A percentile compares a stretch with the other conserved stretches of the same genome.
Conservation (phyloP, 2,888 invertebrate genomes). For the Parelbella ahira region DNA sequence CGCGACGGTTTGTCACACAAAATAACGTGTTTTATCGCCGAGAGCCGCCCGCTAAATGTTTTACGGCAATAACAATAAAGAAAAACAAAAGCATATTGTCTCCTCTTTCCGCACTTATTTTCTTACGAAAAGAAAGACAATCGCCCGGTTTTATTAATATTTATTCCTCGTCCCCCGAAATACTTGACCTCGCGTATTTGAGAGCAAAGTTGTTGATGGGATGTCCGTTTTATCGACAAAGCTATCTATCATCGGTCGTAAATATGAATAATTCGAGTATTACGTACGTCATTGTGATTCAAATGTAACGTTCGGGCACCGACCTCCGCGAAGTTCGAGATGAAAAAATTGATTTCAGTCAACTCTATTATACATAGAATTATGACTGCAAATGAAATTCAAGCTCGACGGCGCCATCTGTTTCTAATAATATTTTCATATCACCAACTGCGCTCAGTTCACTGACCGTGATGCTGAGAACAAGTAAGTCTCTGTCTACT, state of each 20-base stretch:
- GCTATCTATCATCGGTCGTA: conserved; percentile 9
- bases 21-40: conserved; percentile 75
- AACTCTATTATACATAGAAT: background rate
- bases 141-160: conserved; percentile 71
- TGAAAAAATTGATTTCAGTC: background rate
- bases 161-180: conserved; percentile 64
- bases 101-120: conserved; percentile 59
- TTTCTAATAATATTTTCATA: conserved; percentile 73
- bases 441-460: conserved; percentile 46
- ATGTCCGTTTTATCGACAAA: conserved; percentile 29
- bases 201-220: conserved; percentile 51
- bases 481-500: conserved; percentile 66
- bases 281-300: conserved; percentile 28
- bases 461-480: conserved; percentile 55
- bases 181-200: conserved; percentile 57
- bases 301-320: conserved; percentile 27
- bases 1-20: conserved; percentile 79
- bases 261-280: conserved; percentile 20
- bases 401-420: conserved; percentile 51
- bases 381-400: conserved; percentile 6
- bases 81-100: conserved; percentile 77
- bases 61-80: conserved; percentile 78
- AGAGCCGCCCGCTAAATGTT: conserved; percentile 71
- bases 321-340: no score
- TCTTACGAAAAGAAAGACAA: conserved; percentile 66